Evolutionary conservation across 1,140 invertebrate species (phyloP).

Genomic region (Vollenhovia emeryi): DNA sequence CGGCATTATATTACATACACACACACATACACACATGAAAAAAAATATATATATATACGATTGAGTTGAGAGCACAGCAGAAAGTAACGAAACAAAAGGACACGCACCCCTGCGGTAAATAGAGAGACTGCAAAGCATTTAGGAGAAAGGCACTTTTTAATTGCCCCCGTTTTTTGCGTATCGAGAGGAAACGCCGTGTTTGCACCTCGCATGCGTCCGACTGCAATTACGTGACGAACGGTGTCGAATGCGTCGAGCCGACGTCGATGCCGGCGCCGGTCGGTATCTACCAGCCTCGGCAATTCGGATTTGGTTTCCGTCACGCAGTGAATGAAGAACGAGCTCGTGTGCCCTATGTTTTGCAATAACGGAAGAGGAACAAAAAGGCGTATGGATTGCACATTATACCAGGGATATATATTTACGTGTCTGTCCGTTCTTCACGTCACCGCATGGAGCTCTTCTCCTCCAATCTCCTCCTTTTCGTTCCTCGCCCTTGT

Average conservation of each 20-base stretch:
- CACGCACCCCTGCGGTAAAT: conserved; percentile 73
- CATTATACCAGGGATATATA: conserved; percentile 53
- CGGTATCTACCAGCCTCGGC: conserved; percentile 14
- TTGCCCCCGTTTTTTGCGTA: conserved; percentile 67
- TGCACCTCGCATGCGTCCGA: conserved; percentile 49
- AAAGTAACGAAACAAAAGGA: conserved; percentile 71
- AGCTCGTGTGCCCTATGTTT: conserved; percentile 55
- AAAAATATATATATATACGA: too few species aligned
- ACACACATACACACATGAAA: too few species aligned
- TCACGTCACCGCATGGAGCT: not conserved
- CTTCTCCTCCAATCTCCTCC: conserved; percentile 32
- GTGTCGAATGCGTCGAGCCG: conserved; percentile 21
- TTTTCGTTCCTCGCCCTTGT: conserved; percentile 54
- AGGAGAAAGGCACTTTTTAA: conserved; percentile 74
- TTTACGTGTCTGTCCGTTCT: conserved; percentile 61
- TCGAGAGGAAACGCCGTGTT: conserved; percentile 61
- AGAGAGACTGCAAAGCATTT: conserved; percentile 83
- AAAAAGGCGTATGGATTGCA: conserved; percentile 57
- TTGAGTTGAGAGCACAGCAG: conserved; percentile 79
- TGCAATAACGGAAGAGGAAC: conserved; percentile 54
- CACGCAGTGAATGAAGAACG: conserved; percentile 56
- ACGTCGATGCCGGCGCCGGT: conserved; percentile 20
- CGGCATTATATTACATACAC: conserved; percentile 49
- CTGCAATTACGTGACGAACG: conserved; percentile 51
- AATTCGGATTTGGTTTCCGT: conserved; percentile 45